Base-by-base conservation (phyloP, 2,113 vertebrate genomes). In the Rhinoptilus africanus region DNA sequence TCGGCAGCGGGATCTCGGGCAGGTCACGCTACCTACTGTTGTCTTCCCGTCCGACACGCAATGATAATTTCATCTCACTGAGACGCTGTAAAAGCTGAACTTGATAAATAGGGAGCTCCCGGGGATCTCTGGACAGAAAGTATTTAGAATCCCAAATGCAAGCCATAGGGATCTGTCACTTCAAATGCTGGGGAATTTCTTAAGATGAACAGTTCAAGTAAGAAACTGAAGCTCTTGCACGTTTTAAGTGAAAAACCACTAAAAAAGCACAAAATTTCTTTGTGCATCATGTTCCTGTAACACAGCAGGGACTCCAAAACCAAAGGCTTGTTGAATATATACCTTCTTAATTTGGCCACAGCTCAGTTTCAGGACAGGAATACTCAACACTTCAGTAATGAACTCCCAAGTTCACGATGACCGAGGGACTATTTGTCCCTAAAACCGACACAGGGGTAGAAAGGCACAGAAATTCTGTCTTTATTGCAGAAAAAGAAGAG, bases 361-460 rank as follows among this genome's bases (percentile, higher is more conserved):
- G 82, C 45, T 92, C 11, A 24, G 53, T 27, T 92, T 73, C 71
- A 85, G 82, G 79, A 95, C 90, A 96, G 78, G 82, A 86, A 30
- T 34, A 86, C 85, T 95, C 82, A 94, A 95, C 63, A 90, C 50
- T 86, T 74, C 53, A 63, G 45, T 66, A 93, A 93, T 84, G 72
- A 92, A 73, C 59, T 27, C 74, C 67, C n/a, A 88, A 41, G 23
- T 77, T 85, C 39, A 74, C 0, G 0, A 79, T 26, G n/a, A 80
- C 2, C 1, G 2, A 80, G 50, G 32, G 54, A 63, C 67, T 59
- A 0, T 77, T 80, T 88, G 60, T 86, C 72, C 88, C 47, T 77
- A 75, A 57, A 79, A 66, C 12, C 8, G 63, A 71, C 78, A 79
- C 8, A 37, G 57, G 23, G 23, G 6, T 69, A 87, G 4, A 73